Conservation (phyloP, 2,797 vertebrate species). For the Hoplostethus mediterraneus region DNA sequence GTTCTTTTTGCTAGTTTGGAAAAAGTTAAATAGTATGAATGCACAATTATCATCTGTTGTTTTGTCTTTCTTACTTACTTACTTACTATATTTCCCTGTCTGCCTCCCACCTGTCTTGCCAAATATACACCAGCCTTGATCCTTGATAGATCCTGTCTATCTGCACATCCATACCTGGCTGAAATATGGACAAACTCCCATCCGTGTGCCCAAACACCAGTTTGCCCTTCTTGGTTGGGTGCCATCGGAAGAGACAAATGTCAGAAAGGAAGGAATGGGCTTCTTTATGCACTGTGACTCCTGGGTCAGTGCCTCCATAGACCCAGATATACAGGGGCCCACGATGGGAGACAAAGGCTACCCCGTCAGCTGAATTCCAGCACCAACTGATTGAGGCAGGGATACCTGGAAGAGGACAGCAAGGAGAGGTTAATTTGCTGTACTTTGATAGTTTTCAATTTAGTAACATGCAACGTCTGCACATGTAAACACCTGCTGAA, state of each 20-base stretch:
- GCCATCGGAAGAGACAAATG: constrained; percentile 95
- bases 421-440: not conserved
- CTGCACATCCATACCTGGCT: constrained; percentile 85
- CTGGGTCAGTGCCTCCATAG: constrained; percentile 86
- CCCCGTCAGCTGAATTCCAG: constrained; percentile 88
- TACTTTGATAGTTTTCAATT: not conserved
- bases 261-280: constrained; percentile 96
- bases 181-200: constrained; percentile 95
- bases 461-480: too few species aligned
- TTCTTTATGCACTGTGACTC: constrained; percentile 92
- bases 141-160: not conserved
- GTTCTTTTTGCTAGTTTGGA: too few species aligned
- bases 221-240: constrained; percentile 92
- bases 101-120: too few species aligned
- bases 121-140: too few species aligned
- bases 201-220: constrained; percentile 95
- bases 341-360: constrained; percentile 93
- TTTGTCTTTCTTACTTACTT: not conserved
- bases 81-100: not conserved
- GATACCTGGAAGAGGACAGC: constrained; percentile 79
- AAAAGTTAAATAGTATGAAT: too few species aligned
- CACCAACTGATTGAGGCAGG: constrained; percentile 95
- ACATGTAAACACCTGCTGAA: too few species aligned
- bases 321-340: constrained; percentile 95
- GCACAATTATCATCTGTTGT: too few species aligned